These are phyloP conservation scores for Oreamnos americanus DNA, from an alignment of 2,113 vertebrate genomes.

Conservation along the genomic window DNA sequence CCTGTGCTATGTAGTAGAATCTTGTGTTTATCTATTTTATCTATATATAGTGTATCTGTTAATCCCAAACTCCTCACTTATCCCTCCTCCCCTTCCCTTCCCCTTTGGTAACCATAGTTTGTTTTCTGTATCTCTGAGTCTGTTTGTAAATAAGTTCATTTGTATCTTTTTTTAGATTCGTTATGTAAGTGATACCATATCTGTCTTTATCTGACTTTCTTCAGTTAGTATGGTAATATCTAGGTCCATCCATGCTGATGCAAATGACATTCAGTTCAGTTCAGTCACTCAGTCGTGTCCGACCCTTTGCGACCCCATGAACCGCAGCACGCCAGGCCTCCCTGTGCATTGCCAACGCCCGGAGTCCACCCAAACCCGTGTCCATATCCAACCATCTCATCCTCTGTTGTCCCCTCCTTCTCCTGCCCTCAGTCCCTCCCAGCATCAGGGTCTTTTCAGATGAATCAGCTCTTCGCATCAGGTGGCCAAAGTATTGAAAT, in stretches of 20 bases:
- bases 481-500: no score
- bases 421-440: no score
- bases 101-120: background rate
- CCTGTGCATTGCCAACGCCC: no score
- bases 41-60: background rate
- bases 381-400: no score
- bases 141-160: background rate
- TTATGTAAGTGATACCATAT: background rate
- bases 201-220: background rate
- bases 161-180: background rate
- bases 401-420: no score
- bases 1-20: background rate
- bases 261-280: background rate
- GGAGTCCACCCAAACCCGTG: no score
- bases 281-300: no score
- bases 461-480: no score
- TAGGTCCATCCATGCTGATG: background rate
- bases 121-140: background rate
- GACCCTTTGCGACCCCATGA: no score
- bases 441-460: no score
- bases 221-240: background rate
- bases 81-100: background rate
- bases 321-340: no score
- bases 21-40: background rate
- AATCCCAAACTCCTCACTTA: background rate